These are phyloP conservation scores for Apamea epomidion DNA, from an alignment of 2,888 invertebrate species.

Conservation along the genomic window DNA sequence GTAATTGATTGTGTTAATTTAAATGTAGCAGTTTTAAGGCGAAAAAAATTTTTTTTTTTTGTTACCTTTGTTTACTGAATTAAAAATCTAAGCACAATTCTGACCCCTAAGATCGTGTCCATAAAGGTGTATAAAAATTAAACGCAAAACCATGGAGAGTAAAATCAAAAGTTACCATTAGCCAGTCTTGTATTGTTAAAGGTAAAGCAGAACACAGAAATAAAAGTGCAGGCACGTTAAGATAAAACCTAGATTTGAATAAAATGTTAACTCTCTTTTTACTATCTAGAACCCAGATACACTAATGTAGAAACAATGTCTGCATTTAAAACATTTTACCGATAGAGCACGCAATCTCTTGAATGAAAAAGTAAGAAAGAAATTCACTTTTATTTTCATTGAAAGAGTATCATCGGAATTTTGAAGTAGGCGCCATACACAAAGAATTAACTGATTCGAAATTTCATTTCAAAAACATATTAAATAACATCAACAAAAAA, in stretches of 20 bases:
- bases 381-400: conserved; percentile 6
- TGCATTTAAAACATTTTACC: neutral
- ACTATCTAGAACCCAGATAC: neutral
- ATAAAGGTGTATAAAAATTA: neutral
- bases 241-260: neutral
- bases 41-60: neutral
- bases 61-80: neutral
- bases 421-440: neutral
- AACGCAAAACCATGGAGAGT: neutral
- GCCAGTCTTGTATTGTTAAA: neutral
- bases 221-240: neutral
- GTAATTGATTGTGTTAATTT: neutral
- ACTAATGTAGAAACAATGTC: conserved; percentile 36
- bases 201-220: neutral
- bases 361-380: neutral
- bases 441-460: conserved; percentile 33
- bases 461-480: conserved; percentile 19
- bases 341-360: neutral
- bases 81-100: neutral
- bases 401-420: neutral
- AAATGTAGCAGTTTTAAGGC: neutral
- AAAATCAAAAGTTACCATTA: neutral
- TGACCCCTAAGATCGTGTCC: neutral
- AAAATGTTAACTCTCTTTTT: neutral
- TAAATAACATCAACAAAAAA: conserved; percentile 44